Evolutionary conservation across 37 sponge, comb jelly and placozoan species (phyloP).

Genomic region (Crambe crambe): DNA sequence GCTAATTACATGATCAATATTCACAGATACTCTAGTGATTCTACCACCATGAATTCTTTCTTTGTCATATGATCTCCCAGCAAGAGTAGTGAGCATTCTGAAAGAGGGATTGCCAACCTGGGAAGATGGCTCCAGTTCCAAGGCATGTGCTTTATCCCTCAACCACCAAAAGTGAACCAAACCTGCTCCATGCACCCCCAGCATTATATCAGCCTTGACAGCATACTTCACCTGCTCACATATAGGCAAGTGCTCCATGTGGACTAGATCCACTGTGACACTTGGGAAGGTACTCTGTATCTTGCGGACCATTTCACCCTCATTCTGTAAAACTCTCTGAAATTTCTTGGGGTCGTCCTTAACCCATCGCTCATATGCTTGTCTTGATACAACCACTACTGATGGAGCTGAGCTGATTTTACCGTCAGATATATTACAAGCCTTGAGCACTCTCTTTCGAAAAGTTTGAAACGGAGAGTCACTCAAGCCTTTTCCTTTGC

Average conservation of each 20-base stretch:
- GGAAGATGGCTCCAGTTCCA: slow-evolving; percentile 57
- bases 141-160: slow-evolving; percentile 37
- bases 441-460: slow-evolving; percentile 48
- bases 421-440: slow-evolving; percentile 52
- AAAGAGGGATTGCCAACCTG: slow-evolving; percentile 57
- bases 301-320: slow-evolving; percentile 27
- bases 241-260: slow-evolving; percentile 47
- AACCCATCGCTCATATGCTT: slow-evolving; percentile 43
- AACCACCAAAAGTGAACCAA: slow-evolving; percentile 81
- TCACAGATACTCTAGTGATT: too few species aligned
- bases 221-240: slow-evolving; percentile 63
- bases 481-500: slow-evolving; percentile 39
- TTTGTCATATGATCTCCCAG: slow-evolving; percentile 45
- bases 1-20: too few species aligned
- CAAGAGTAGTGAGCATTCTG: slow-evolving; percentile 40
- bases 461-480: slow-evolving; percentile 40
- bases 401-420: too few species aligned
- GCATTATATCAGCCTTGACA: slow-evolving; percentile 51
- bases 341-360: slow-evolving; percentile 35
- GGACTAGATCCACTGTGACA: slow-evolving; percentile 19
- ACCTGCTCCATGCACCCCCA: slow-evolving; percentile 83
- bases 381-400: slow-evolving; percentile 48
- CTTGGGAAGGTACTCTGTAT: slow-evolving; percentile 26
- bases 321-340: slow-evolving; percentile 54
- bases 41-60: neutral